phyloP scores from a whole-genome alignment of 2,113 vertebrate genomes.

The Nipponia nippon region DNA sequence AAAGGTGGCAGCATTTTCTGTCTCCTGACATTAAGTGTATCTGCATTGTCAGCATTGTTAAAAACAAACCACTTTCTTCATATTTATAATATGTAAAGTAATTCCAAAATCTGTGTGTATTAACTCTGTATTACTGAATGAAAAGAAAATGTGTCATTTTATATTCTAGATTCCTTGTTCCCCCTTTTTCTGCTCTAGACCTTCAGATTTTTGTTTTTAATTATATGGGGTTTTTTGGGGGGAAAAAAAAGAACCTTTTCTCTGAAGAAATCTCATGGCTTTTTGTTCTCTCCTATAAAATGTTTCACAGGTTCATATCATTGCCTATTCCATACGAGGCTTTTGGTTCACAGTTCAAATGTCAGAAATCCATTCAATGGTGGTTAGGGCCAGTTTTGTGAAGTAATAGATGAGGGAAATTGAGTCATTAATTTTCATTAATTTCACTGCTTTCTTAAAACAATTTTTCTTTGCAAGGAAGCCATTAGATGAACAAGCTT shows the following conservation, averaged over 20 bases:
- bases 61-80: neutral
- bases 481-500: neutral
- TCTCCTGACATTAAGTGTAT: neutral
- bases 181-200: neutral
- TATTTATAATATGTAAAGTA: neutral
- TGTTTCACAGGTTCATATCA: neutral
- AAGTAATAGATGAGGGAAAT: neutral
- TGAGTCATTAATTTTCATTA: neutral
- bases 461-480: neutral
- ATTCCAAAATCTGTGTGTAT: neutral
- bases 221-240: neutral
- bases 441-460: neutral
- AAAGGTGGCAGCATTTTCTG: neutral
- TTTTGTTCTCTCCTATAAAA: neutral
- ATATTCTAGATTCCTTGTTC: neutral
- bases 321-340: accelerated
- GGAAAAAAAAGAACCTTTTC: accelerated
- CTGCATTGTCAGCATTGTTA: neutral
- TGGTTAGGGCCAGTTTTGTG: neutral
- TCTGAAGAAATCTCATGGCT: neutral
- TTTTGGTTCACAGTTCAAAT: neutral
- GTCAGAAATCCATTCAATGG: neutral
- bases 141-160: neutral
- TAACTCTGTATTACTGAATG: neutral
- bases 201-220: neutral